Evolutionary conservation across 2,113 vertebrate species (phyloP), one percentile per base, ranked within the genome.

Genomic region (Cariama cristata): DNA sequence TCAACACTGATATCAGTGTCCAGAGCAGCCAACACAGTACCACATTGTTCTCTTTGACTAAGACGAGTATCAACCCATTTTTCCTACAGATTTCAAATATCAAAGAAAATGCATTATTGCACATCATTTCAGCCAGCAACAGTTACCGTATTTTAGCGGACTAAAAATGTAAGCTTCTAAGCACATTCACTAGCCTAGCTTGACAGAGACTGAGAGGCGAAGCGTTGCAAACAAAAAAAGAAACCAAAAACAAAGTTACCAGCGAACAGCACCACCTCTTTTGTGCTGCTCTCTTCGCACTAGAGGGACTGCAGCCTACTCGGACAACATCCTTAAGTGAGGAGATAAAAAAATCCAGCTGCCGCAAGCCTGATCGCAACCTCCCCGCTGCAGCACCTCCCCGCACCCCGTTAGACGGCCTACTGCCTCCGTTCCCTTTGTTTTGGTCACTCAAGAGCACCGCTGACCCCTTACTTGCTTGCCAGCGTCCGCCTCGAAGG

Each of bases 401-500:
- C 8, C 42, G 56, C 81, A 32, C 71, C 83, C 84, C 72, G 15
- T 8, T 2, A 21, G 67, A 11, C 4, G 69, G 64, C 20, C 89
- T 18, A 7, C 53, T 3, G 86, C 79, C 83, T 63, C 52, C 79
- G 4, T 4, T 88, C 79, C 89, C 95, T 97, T 98, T 97, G 97
- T 98, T 97, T 93, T 96, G 93, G 92, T 93, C 87, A 67, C 66
- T 6, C 71, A 10, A 6, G 38, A 71, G 75, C 79, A 69, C 71
- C 72, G 0, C 71, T 88, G 84, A 87, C 79, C 94, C 59, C 90
- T 28, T 5, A 11, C 58, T 18, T 2, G 79, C 45, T 8, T 1
- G 47, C 50, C 67, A 38, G 38, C 60, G 62, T n/a, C 87, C 38
- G 67, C 74, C 64, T 18, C 38, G 24, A 6, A 79, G 30, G 11